Base-by-base conservation (phyloP, 1,140 invertebrate genomes). In the Bombus huntii region DNA sequence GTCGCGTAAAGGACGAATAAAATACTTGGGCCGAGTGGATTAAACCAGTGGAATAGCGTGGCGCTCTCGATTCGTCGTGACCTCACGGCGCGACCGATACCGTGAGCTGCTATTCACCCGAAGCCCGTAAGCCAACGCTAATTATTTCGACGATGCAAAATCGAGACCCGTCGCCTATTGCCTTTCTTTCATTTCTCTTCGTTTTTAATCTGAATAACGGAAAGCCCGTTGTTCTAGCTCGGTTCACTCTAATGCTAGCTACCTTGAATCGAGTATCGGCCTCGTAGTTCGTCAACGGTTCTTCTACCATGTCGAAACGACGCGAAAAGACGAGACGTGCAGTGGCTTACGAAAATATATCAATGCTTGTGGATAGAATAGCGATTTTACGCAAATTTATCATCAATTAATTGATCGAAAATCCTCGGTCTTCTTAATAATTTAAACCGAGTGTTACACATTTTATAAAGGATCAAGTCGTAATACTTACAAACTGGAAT, bases 111-210 rank as follows among this genome's bases (percentile, higher is more conserved):
- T 53, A 53, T 53, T 72, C 68, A 31, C 0, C n/a, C 25, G n/a
- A 39, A 31, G 66, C 75, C 13, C 34, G 18, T n/a, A 44, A 66
- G n/a, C 59, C 34, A 22, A 13, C 22, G n/a, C 70, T 82, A 82
- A 82, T 82, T 82, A 82, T 82, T 74, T 74, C 80, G 18, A 42
- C 28, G 3, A 13, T 18, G n/a, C 39, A 31, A 42, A 65, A 82
- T 78, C 34, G 47, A 57, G n/a, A 72, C 4, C 34, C 47, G 1
- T 75, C 34, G 72, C 18, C 47, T 18, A 22, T 15, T 2, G 28
- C 3, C 9, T 22, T 25, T 66, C 31, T 22, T 22, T 34, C 72
- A 10, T 74, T 44, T n/a, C 82, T 72, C 5, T 34, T 70, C 77
- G 77, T 53, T 15, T 80, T 74, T 34, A 72, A 44, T 68, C 31